Evolutionary conservation across 1,140 invertebrate genomes (phyloP), one percentile per base, ranked within the genome.

Genomic region (Palaemon carinicauda): DNA sequence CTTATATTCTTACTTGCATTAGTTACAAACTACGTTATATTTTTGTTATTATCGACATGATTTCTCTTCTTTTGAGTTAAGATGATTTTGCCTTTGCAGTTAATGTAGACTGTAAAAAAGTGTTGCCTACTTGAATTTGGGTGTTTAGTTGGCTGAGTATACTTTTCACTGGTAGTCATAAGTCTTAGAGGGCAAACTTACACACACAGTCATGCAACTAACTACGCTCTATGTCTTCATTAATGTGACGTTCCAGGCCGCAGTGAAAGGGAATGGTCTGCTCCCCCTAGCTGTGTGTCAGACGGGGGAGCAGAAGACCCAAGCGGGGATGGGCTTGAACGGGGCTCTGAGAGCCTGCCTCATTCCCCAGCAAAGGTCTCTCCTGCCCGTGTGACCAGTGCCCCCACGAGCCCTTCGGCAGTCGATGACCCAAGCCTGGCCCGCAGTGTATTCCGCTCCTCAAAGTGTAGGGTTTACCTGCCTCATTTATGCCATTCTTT

Each of bases 231-330:
- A 41, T 41, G 65, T 69, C 24, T 69, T 24, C 24, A 31, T 69
- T 69, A 69, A 69, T 69, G 29, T 69, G 65, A 69, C 84, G 77
- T 86, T 86, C 24, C 84, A 86, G 84, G 84, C 69, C 84, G 84
- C 54, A 86, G 84, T 74, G 84, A 86, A 60, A 77, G 84, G 9
- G 84, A 86, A 78, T 86, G 84, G 84, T 86, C 84, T 80, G 84
- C 84, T 78, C 84, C 84, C 65, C 84, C 84, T 65, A 80, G 77
- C 84, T 86, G 78, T 74, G 78, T 80, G 52, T 80, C 84, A 80
- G 82, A 75, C 79, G 82, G 82, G 74, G 82, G 82, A 56, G 82
- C 69, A 79, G 69, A 73, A 17, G 27, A 17, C 33, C 41, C 19
- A 29, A 51, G 53, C 24, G 51, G 75, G 33, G 75, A 53, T 27